These are phyloP conservation scores for Acridotheres tristis DNA, from an alignment of 2,797 vertebrate genomes.

Conservation along the genomic window DNA sequence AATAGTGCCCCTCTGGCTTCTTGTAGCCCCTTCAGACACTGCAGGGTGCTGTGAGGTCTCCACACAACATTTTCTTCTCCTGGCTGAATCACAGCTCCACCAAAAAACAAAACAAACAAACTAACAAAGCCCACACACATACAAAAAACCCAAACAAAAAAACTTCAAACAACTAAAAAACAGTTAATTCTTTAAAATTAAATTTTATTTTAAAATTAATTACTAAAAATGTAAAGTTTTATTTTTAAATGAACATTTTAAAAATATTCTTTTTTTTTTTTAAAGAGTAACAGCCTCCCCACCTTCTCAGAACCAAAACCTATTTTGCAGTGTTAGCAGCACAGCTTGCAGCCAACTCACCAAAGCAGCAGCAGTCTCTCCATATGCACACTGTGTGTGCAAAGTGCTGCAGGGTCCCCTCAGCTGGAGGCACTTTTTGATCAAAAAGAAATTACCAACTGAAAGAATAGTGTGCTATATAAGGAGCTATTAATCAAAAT, in stretches of 20 bases:
- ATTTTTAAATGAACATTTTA: neutral
- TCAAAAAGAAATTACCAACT: neutral
- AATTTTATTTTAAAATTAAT: neutral
- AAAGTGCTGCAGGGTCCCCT: neutral
- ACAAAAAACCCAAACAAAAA: neutral
- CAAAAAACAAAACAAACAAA: neutral
- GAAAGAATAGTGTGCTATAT: neutral
- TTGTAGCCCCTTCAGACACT: neutral
- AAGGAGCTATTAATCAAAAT: neutral
- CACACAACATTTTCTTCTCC: neutral
- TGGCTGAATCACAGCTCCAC: neutral
- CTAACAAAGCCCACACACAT: no score
- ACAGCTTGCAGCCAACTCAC: neutral
- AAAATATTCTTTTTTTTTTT: neutral
- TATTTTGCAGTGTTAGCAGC: neutral
- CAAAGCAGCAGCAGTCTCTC: neutral
- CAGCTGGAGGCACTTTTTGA: neutral
- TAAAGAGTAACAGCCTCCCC: neutral
- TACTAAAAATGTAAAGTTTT: neutral
- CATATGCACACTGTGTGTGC: rapidly evolving
- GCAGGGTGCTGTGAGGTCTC: neutral
- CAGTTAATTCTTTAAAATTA: neutral
- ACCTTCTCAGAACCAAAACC: neutral
- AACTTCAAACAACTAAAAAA: neutral
- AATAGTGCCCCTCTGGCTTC: neutral